These are phyloP conservation scores for Steinernema carpocapsae DNA, from an alignment of 2,888 invertebrate genomes.

Conservation along the genomic window DNA sequence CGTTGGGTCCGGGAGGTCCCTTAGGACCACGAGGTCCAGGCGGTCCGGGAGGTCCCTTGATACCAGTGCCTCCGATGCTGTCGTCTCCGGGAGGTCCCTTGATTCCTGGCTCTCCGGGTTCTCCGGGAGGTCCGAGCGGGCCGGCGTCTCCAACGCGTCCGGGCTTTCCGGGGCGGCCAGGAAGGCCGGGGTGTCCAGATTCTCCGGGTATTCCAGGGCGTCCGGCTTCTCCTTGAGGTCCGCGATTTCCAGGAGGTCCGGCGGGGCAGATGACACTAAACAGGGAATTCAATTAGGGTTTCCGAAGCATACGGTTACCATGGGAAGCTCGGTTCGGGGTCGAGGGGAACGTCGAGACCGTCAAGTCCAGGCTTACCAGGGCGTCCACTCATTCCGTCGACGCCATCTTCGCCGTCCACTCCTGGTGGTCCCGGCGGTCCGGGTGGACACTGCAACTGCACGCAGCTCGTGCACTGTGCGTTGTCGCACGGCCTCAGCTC, in stretches of 20 bases:
- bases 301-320: too few species aligned
- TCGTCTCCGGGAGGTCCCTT: slow-evolving; percentile 68
- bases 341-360: slow-evolving; percentile 67
- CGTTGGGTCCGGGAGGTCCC: slow-evolving; percentile 66
- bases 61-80: slow-evolving; percentile 66
- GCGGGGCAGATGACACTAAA: slow-evolving; percentile 67
- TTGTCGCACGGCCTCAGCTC: slow-evolving; percentile 44
- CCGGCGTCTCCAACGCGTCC: slow-evolving; percentile 66
- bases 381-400: slow-evolving; percentile 47
- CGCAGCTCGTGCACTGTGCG: slow-evolving; percentile 65
- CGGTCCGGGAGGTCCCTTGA: slow-evolving; percentile 68
- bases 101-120: slow-evolving; percentile 64
- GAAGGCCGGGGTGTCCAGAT: slow-evolving; percentile 61
- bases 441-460: slow-evolving; percentile 67
- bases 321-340: slow-evolving; percentile 68
- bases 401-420: slow-evolving; percentile 59
- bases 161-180: slow-evolving; percentile 64
- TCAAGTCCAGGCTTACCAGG: slow-evolving; percentile 67
- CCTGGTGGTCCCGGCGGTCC: slow-evolving; percentile 68
- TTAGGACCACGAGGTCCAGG: slow-evolving; percentile 67
- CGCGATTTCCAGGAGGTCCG: slow-evolving; percentile 65
- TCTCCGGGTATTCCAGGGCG: slow-evolving; percentile 61
- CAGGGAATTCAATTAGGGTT: neutral
- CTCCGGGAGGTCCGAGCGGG: slow-evolving; percentile 61
- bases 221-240: slow-evolving; percentile 66